Percentiles rank a stretch among this genome's conserved stretches.
Evolutionary conservation across 2,888 invertebrate species (phyloP).

Genomic region (Drosophila percnosoma): DNA sequence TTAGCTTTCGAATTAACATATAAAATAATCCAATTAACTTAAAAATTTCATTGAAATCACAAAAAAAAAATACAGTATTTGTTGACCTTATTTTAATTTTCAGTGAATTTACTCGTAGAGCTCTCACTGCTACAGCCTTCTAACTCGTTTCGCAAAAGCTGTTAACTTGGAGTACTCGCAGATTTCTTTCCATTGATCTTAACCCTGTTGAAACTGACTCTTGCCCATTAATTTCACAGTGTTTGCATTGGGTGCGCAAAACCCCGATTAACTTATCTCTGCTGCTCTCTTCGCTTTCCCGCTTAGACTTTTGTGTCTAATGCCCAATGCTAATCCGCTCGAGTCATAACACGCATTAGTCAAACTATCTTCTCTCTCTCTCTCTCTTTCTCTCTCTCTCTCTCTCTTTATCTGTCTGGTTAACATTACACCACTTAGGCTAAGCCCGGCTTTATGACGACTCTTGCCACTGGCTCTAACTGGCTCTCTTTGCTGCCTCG

Average conservation of each 20-base stretch:
- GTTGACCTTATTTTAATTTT: background rate
- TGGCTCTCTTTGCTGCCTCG: slow-evolving; percentile 8
- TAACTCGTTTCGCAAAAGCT: background rate
- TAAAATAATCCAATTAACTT: background rate
- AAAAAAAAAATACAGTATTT: background rate
- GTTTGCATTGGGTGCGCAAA: background rate
- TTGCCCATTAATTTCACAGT: slow-evolving; percentile 1
- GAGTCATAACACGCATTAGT: slow-evolving; percentile 63
- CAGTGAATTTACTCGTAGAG: background rate
- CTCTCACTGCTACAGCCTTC: background rate
- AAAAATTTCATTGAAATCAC: background rate
- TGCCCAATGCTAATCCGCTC: slow-evolving; percentile 50
- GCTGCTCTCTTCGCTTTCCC: slow-evolving; percentile 19
- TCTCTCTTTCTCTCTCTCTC: background rate
- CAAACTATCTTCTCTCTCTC: slow-evolving; percentile 32
- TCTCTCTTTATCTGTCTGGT: slow-evolving; percentile 27
- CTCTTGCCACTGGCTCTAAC: slow-evolving; percentile 41
- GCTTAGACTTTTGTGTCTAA: slow-evolving; percentile 8
- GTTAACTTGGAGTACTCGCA: background rate
- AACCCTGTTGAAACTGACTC: background rate
- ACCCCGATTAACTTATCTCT: slow-evolving; percentile 13
- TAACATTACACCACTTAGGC: slow-evolving; percentile 67
- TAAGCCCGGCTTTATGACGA: slow-evolving; percentile 60
- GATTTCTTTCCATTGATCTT: background rate
- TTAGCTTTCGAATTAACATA: background rate